Base-by-base conservation (phyloP, 2,888 invertebrate genomes). In the Plemyria rubiginata region DNA sequence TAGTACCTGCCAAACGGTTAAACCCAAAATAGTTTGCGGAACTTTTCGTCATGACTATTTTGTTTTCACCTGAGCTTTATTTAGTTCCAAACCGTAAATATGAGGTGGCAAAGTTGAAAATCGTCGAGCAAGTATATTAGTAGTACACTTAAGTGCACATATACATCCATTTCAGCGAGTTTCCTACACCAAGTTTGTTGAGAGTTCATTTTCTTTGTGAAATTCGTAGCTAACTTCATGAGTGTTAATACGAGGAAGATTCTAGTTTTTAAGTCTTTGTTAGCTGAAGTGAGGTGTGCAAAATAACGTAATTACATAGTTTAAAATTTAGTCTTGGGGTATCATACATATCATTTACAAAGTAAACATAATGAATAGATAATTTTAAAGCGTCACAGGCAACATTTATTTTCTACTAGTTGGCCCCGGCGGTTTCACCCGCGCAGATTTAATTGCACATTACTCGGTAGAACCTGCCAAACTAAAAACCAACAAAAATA, bases 151-250 rank as follows among this genome's bases (percentile, higher is more conserved):
- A 50, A 59, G 55, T 38, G 53, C 50, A 61, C 40, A 62, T 41
- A 61, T 61, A 62, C 58, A 60, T 59, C 53, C 57, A 64, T 62
- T 62, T 48, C 60, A 40, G 41, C 43, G 54, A 68, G 65, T 60
- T 67, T 70, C 60, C 65, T 50, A 67, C 60, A 65, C 60, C 52
- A 76, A 78, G 65, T 77, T 74, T 73, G 73, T 73, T 71, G 66
- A 15, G 43, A 74, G 72, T 72, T 74, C 75, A 77, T 76, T 79
- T 79, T 80, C 80, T 76, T 79, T 75, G 79, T 73, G 72, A 75
- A 75, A 78, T 75, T 72, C 70, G 72, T 68, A 68, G 67, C 71
- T 70, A 70, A 74, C 70, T 78, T 71, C 73, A 71, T 72, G 69
- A 70, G 77, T 75, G 78, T 78, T 79, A 80, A 80, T 78, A 77